Evolutionary conservation across 2,113 vertebrate genomes (phyloP).

Genomic region (Psophia crepitans): DNA sequence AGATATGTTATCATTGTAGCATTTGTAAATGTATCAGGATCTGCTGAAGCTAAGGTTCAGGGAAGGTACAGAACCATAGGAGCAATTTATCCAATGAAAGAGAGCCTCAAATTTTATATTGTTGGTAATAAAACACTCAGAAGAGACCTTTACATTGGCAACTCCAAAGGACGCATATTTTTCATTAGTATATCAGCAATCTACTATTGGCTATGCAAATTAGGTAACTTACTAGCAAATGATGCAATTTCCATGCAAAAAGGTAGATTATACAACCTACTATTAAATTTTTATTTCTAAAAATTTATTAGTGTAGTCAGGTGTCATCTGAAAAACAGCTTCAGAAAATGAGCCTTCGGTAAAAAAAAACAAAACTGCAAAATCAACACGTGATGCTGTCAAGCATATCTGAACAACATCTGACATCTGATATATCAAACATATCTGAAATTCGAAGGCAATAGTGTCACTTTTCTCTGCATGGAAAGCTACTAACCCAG

Average conservation of each 20-base stretch:
- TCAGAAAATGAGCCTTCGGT: not conserved
- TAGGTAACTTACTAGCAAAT: not conserved
- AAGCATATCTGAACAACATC: not conserved
- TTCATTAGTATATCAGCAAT: not conserved
- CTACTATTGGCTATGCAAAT: not conserved
- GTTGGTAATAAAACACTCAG: not conserved
- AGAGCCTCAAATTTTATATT: not conserved
- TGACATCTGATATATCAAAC: not conserved
- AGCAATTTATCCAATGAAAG: not conserved
- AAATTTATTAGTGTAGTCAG: not conserved
- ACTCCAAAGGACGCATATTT: not conserved
- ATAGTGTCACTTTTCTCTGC: not conserved
- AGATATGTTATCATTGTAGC: not conserved
- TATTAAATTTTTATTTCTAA: not conserved
- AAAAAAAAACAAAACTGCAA: not conserved
- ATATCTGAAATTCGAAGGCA: not conserved
- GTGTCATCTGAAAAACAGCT: not conserved
- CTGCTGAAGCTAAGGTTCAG: not conserved
- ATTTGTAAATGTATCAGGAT: not conserved
- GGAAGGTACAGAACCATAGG: accelerated
- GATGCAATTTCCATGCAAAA: not conserved
- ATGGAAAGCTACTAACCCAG: not conserved
- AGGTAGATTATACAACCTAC: not conserved
- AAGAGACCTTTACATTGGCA: not conserved
- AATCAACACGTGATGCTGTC: not conserved